Evolutionary conservation across 37 sponge, comb jelly and placozoan genomes (phyloP).

Genomic region (Hormiphora californensis): DNA sequence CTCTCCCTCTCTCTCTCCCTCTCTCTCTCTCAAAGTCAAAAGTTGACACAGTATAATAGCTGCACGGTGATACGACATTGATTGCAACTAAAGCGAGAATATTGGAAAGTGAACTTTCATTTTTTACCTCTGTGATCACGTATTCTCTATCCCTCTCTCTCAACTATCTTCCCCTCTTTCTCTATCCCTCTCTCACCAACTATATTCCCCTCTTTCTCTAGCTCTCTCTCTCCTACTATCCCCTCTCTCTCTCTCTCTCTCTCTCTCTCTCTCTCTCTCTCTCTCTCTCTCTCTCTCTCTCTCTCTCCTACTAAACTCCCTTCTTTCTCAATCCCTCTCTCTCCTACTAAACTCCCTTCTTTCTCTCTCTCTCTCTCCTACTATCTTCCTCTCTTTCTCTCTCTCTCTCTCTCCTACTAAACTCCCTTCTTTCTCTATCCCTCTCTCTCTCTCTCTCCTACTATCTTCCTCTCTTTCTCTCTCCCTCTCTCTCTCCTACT

Average conservation of each 20-base stretch:
- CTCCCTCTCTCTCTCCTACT: background rate
- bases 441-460: background rate
- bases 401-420: background rate
- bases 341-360: background rate
- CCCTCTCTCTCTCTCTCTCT: background rate
- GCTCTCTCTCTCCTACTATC: background rate
- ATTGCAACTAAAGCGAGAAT: too few relatives aligned
- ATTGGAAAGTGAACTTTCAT: too few relatives aligned
- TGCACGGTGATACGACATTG: too few relatives aligned
- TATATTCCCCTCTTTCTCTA: background rate
- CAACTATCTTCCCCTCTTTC: too few relatives aligned
- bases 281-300: background rate
- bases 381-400: background rate
- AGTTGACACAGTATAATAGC: too few relatives aligned
- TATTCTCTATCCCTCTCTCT: too few relatives aligned
- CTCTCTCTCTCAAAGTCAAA: too few relatives aligned
- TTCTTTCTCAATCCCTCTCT: background rate
- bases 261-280: background rate
- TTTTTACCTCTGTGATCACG: too few relatives aligned
- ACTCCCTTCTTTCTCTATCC: background rate
- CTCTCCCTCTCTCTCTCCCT: background rate
- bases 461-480: background rate
- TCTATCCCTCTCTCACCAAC: background rate
- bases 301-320: background rate
- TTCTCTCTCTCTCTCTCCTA: background rate